Conservation (phyloP, 35 echinoderm and acorn worm species). For the Strongylocentrotus purpuratus region DNA sequence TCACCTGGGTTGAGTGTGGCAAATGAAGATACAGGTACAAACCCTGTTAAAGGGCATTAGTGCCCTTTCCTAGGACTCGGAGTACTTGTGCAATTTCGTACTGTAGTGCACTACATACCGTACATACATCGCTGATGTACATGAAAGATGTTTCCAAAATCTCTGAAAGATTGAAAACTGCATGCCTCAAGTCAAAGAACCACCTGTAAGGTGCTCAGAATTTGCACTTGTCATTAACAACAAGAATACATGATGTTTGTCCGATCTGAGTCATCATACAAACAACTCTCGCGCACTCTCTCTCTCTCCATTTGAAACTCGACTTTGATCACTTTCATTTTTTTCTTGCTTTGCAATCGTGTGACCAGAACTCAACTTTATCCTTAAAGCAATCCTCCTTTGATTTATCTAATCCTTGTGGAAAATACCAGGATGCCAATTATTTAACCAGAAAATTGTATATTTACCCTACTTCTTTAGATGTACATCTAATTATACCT, state of each 20-base stretch:
- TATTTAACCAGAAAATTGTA: not conserved
- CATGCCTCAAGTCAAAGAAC: not conserved
- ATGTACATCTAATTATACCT: constrained; percentile 6
- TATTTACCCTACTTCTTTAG: not conserved
- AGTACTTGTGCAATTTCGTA: too few species aligned
- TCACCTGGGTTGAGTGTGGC: too few species aligned
- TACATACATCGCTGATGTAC: too few species aligned
- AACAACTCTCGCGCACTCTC: not conserved
- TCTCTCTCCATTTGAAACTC: too few species aligned
- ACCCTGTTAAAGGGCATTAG: too few species aligned
- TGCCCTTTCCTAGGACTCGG: too few species aligned
- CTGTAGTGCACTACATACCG: too few species aligned
- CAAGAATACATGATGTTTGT: not conserved
- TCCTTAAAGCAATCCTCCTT: not conserved
- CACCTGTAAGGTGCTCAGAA: not conserved
- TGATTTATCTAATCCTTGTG: not conserved
- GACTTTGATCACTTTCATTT: too few species aligned
- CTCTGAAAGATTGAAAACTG: not conserved
- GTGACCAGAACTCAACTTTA: too few species aligned
- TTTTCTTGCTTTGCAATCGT: too few species aligned
- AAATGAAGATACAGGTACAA: too few species aligned
- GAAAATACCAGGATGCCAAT: not conserved
- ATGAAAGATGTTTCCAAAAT: too few species aligned
- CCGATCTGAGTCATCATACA: not conserved
- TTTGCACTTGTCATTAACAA: not conserved